phyloP scores from a whole-genome alignment of 2,797 vertebrate genomes.

The Ataeniobius toweri region DNA sequence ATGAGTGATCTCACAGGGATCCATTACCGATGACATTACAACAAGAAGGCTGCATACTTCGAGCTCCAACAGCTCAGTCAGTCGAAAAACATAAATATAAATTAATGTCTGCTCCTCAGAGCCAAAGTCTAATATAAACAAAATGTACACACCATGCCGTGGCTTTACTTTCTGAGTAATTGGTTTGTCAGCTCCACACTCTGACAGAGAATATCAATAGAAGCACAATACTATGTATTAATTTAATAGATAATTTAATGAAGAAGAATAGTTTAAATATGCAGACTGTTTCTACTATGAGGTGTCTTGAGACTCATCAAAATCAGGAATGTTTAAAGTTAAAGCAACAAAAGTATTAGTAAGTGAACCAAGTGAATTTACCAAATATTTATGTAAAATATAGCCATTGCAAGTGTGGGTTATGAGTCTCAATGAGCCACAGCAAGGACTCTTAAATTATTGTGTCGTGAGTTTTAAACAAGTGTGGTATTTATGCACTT shows the following conservation, averaged over 20 bases:
- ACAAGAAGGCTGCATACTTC: slow-evolving; percentile 26
- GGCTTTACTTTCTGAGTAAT: slow-evolving; percentile 37
- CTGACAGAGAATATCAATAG: not conserved
- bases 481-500: slow-evolving; percentile 4
- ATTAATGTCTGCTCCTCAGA: slow-evolving; percentile 17
- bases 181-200: slow-evolving; percentile 5
- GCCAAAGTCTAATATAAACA: slow-evolving; percentile 36
- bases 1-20: slow-evolving; percentile 63
- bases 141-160: slow-evolving; percentile 36
- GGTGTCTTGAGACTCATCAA: not conserved
- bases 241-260: too few relatives aligned
- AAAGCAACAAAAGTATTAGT: slow-evolving; percentile 4
- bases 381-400: not conserved
- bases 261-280: too few relatives aligned
- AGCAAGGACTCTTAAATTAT: not conserved
- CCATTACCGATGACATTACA: slow-evolving; percentile 58
- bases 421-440: slow-evolving; percentile 1
- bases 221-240: too few relatives aligned
- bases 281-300: too few relatives aligned
- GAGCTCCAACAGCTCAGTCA: slow-evolving; percentile 24
- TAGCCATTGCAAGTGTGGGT: not conserved
- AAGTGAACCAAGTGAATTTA: not conserved
- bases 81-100: slow-evolving; percentile 14
- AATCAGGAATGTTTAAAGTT: not conserved
- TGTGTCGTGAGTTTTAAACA: not conserved